Base-by-base conservation (phyloP, 1,140 invertebrate species). In the Arctopsyche grandis region DNA sequence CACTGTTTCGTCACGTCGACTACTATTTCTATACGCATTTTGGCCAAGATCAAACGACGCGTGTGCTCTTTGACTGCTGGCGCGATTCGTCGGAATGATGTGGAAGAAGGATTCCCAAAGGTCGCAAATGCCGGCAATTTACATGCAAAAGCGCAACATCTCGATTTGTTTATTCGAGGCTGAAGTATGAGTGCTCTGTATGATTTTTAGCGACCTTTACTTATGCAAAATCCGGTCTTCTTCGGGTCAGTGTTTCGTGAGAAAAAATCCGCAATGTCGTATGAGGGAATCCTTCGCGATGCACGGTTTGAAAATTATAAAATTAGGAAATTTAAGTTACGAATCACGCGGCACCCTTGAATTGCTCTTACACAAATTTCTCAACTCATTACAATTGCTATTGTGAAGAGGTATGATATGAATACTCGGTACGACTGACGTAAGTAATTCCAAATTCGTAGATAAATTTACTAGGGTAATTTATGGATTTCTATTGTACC, bases 31-130 rank as follows among this genome's bases (percentile, higher is more conserved):
- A 73, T 38, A 38, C 29, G 29, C 46, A 73, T 73, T 73, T 73
- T 73, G 69, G 69, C 69, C 69, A 73, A 73, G 69, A 73, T 73
- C 69, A 73, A 73, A 73, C 16, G 44, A 29, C 44, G 24, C 66
- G 14, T 69, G 56, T 16, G 9, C 16, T 19, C 16, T 38, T 19
- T 19, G 48, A 52, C 48, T 16, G 21, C 3, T 10, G 0, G 19
- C 60, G 60, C 26, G 5, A 69, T 29, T 9, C 16, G 24, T 10
- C 66, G 29, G 29, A 38, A 69, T 69, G 66, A 43, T 19, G 66
- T 12, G 21, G 26, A 22, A 21, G 29, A 26, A 69, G 21, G 9
- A 26, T 66, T 21, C 19, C 21, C 24, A 66, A 12, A 66, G 19
- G 24, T 66, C 24, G 24, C 60, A 22, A 26, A 16, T 21, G 29